phyloP scores from a whole-genome alignment of 2,797 vertebrate genomes.

The Bradypus variegatus region DNA sequence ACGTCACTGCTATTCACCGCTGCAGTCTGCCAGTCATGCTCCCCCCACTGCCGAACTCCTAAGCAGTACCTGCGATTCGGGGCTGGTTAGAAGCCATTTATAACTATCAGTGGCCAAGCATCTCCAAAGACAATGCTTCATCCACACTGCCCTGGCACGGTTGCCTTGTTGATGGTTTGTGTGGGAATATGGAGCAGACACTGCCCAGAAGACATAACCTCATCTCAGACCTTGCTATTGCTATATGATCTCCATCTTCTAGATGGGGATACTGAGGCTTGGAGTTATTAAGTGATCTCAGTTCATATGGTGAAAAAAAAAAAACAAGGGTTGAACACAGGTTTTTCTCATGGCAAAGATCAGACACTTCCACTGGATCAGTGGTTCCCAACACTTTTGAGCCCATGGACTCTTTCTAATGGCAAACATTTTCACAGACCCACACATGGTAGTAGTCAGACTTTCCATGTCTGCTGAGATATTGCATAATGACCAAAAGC shows the following conservation, averaged over 20 bases:
- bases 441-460: background rate
- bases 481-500: background rate
- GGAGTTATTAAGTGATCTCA: background rate
- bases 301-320: background rate
- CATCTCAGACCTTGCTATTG: background rate
- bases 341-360: background rate
- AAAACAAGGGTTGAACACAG: background rate
- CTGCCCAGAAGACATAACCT: background rate
- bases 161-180: background rate
- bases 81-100: background rate
- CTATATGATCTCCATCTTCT: background rate
- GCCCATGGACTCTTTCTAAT: background rate
- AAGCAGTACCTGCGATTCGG: accelerated
- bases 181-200: background rate
- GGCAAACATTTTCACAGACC: background rate
- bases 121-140: background rate
- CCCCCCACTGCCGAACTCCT: background rate
- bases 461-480: background rate
- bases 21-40: accelerated
- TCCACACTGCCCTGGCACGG: background rate
- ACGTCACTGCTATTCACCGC: accelerated
- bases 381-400: background rate
- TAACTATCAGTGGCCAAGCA: accelerated
- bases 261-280: background rate
- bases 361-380: background rate